A percentile compares a stretch with the other conserved stretches of the same genome.
These are phyloP conservation scores for Champsocephalus gunnari DNA, from an alignment of 2,797 vertebrate species.

Conservation along the genomic window DNA sequence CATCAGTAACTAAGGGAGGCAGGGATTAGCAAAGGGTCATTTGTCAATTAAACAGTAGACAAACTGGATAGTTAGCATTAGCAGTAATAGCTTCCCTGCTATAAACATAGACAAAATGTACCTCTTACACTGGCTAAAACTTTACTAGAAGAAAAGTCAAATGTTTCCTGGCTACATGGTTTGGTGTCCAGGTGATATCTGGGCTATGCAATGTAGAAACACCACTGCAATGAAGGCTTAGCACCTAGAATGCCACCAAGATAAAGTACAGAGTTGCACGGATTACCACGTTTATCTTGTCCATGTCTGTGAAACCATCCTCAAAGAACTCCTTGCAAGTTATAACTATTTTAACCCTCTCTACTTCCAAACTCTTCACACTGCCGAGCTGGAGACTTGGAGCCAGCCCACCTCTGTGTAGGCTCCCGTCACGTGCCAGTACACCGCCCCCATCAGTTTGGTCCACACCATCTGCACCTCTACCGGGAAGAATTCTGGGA, in stretches of 20 bases:
- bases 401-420: conserved; percentile 98
- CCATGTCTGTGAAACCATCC: conserved; percentile 59
- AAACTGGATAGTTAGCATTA: conserved; percentile 23
- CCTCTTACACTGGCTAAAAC: conserved; percentile 27
- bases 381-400: conserved; percentile 90
- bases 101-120: conserved; percentile 21
- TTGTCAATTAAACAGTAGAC: conserved; percentile 14
- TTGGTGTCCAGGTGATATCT: conserved; percentile 42
- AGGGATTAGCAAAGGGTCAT: not conserved
- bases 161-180: conserved; percentile 52
- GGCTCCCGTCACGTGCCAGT: conserved; percentile 92
- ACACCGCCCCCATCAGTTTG: conserved; percentile 92
- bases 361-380: conserved; percentile 72
- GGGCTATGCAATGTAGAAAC: conserved; percentile 17
- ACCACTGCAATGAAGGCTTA: conserved; percentile 49
- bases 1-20: not conserved
- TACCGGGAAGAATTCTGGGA: conserved; percentile 89
- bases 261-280: conserved; percentile 36
- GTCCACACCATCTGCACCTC: conserved; percentile 94
- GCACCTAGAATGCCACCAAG: conserved; percentile 62
- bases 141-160: conserved; percentile 1
- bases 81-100: conserved; percentile 23
- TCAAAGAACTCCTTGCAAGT: conserved; percentile 14
- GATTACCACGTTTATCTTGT: conserved; percentile 59
- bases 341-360: conserved; percentile 30